Evolutionary conservation across 2,113 vertebrate genomes (phyloP).

Genomic region (Euleptes europaea): DNA sequence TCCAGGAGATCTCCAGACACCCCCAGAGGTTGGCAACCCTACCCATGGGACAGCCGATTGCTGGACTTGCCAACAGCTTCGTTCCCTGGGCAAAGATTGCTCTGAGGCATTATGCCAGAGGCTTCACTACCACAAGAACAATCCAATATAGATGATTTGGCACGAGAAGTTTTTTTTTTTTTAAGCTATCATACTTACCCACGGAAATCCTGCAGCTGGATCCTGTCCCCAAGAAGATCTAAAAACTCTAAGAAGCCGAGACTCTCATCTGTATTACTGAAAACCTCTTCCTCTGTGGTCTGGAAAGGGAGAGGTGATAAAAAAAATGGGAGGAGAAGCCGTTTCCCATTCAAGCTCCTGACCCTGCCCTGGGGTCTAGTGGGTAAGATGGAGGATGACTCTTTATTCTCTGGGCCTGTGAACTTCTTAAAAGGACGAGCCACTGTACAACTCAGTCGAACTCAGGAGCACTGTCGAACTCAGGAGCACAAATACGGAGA

Average conservation of each 20-base stretch:
- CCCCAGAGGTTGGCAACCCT: too few species aligned
- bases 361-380: neutral
- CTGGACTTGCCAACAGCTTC: neutral
- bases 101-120: neutral
- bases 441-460: too few species aligned
- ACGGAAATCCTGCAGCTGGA: constrained; percentile 84
- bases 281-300: constrained; percentile 88
- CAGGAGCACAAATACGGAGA: too few species aligned
- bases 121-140: neutral
- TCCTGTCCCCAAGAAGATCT: constrained; percentile 83
- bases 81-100: neutral
- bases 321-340: neutral
- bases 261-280: constrained; percentile 87
- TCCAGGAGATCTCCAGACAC: too few species aligned
- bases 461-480: too few species aligned
- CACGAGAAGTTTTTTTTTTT: neutral
- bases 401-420: neutral
- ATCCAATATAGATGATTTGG: neutral
- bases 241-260: constrained; percentile 86
- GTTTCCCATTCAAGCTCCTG: neutral
- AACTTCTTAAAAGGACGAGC: too few species aligned
- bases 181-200: constrained; percentile 71
- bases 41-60: neutral
- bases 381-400: neutral
- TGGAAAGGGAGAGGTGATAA: constrained; percentile 54